Evolutionary conservation across 2,888 invertebrate genomes (phyloP).

Genomic region (Fragum sueziense): DNA sequence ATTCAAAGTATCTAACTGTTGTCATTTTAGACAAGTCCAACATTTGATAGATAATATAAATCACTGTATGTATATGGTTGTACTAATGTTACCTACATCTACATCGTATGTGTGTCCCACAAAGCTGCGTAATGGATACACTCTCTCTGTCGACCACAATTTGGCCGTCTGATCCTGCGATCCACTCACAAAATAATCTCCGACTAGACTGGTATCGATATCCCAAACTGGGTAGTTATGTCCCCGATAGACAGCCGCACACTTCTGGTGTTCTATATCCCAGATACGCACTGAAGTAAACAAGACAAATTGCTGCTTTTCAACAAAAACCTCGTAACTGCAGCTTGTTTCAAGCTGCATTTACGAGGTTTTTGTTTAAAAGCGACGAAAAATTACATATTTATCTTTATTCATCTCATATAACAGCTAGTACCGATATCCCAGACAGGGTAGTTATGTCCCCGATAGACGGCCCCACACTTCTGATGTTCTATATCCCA

Average conservation of each 20-base stretch:
- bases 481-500: constrained; percentile 98
- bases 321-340: too few relatives aligned
- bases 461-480: constrained; percentile 94
- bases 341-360: too few relatives aligned
- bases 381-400: too few relatives aligned
- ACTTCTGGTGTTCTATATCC: constrained; percentile 97
- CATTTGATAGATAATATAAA: too few relatives aligned
- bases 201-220: constrained; percentile 92
- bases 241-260: constrained; percentile 94
- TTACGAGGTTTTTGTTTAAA: too few relatives aligned
- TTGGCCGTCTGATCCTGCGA: constrained; percentile 92
- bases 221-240: constrained; percentile 96
- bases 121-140: constrained; percentile 91
- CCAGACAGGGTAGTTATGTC: constrained; percentile 95
- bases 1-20: too few relatives aligned
- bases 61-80: too few relatives aligned
- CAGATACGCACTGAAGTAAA: constrained; percentile 90
- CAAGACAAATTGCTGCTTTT: too few relatives aligned
- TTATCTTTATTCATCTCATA: too few relatives aligned
- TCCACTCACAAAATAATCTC: constrained; percentile 94
- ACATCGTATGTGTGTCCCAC: constrained; percentile 95
- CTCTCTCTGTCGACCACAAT: constrained; percentile 91
- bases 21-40: too few relatives aligned
- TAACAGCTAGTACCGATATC: constrained; percentile 89
- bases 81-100: constrained; percentile 89